Percentiles rank a stretch among this genome's conserved stretches.
Conservation (phyloP, 1,140 invertebrate genomes). For the Arion vulgaris region DNA sequence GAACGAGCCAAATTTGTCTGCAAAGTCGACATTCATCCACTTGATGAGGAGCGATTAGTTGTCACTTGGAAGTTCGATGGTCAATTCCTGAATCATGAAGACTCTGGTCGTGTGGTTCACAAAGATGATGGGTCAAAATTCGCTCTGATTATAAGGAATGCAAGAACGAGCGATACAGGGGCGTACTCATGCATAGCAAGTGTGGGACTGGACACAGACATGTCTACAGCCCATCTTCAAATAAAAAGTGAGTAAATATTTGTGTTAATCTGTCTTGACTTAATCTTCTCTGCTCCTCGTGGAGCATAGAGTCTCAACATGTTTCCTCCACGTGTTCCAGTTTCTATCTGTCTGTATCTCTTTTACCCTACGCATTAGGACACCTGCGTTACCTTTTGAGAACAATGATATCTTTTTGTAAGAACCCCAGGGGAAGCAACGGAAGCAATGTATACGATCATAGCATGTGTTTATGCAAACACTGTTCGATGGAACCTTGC, state of each 20-base stretch:
- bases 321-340: too few relatives aligned
- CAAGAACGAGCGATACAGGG: constrained; percentile 93
- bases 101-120: constrained; percentile 79
- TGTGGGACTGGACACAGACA: constrained; percentile 88
- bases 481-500: too few relatives aligned
- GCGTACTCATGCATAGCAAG: constrained; percentile 93
- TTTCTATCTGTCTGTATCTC: too few relatives aligned
- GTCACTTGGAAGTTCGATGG: constrained; percentile 57
- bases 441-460: too few relatives aligned
- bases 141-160: constrained; percentile 90
- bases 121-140: constrained; percentile 45
- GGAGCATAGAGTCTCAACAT: too few relatives aligned
- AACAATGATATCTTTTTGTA: too few relatives aligned
- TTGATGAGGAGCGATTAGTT: constrained; percentile 41
- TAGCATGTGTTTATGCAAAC: too few relatives aligned
- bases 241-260: constrained; percentile 81
- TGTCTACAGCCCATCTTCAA: constrained; percentile 86
- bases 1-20: constrained; percentile 51
- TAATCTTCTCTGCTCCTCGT: too few relatives aligned
- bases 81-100: constrained; percentile 69
- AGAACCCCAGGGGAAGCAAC: too few relatives aligned
- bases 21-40: constrained; percentile 43
- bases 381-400: too few relatives aligned
- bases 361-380: too few relatives aligned
- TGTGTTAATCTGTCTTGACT: too few relatives aligned